Evolutionary conservation across 2,888 invertebrate species (phyloP).

Genomic region (Erpobdella octoculata): DNA sequence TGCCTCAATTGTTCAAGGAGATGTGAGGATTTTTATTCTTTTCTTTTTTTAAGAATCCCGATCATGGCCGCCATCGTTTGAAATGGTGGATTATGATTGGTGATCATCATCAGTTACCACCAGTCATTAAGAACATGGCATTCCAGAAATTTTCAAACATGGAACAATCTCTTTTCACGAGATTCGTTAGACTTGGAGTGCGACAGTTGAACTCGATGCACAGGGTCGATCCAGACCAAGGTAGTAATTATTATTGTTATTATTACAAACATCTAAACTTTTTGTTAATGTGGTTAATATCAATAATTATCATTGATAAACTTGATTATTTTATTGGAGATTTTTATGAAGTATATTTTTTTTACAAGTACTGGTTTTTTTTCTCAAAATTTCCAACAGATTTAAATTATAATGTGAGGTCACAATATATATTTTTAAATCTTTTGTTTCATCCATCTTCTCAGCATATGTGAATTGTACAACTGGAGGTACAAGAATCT

Average conservation of each 20-base stretch:
- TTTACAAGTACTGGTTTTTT: neutral
- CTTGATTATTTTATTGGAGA: neutral
- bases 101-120: slow-evolving; percentile 94
- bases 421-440: too few relatives aligned
- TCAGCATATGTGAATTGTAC: slow-evolving; percentile 80
- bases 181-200: slow-evolving; percentile 91
- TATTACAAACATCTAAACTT: too few relatives aligned
- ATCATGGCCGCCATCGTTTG: slow-evolving; percentile 85
- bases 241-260: slow-evolving; percentile 35
- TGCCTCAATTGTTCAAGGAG: too few relatives aligned
- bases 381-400: neutral
- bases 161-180: slow-evolving; percentile 96
- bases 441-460: too few relatives aligned
- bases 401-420: too few relatives aligned
- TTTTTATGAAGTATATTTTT: neutral
- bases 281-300: neutral
- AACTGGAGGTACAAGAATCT: slow-evolving; percentile 92
- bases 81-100: slow-evolving; percentile 99
- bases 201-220: slow-evolving; percentile 91
- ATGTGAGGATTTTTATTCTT: too few relatives aligned
- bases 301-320: neutral
- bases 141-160: slow-evolving; percentile 99
- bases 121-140: slow-evolving; percentile 99
- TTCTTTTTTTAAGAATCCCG: slow-evolving; percentile 69
- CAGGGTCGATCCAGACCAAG: slow-evolving; percentile 68